Evolutionary conservation across 2,797 vertebrate genomes (phyloP).

Genomic region (Mormyrops attenuatus): DNA sequence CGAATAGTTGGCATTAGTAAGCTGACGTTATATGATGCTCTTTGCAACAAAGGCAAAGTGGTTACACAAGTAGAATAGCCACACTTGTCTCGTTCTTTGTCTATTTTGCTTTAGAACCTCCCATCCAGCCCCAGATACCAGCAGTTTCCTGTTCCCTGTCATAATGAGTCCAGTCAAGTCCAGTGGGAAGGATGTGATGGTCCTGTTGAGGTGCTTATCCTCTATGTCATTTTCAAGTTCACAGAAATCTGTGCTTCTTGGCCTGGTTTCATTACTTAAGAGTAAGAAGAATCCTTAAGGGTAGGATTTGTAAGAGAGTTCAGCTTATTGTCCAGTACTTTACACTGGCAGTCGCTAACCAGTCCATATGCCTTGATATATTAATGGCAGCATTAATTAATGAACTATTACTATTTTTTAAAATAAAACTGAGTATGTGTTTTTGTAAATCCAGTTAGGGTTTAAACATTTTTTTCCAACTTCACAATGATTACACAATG

Average conservation of each 20-base stretch:
- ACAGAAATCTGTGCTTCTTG: background rate
- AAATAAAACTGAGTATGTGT: background rate
- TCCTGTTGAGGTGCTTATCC: background rate
- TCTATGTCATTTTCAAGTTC: background rate
- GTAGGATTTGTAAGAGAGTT: background rate
- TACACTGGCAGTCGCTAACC: background rate
- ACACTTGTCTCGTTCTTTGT: background rate
- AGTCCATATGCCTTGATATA: background rate
- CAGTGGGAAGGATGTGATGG: background rate
- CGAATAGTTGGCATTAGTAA: background rate
- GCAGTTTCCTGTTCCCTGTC: background rate
- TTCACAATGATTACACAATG: conserved; percentile 29
- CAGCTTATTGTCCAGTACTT: background rate
- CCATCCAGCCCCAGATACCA: background rate
- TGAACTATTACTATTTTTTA: background rate
- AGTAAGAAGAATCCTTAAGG: background rate
- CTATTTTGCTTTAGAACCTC: background rate
- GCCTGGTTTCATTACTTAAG: background rate
- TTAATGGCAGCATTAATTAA: background rate
- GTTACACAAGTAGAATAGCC: background rate
- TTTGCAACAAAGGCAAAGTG: background rate
- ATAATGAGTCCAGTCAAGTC: background rate
- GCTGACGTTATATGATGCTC: background rate
- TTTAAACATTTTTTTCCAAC: conserved; percentile 18
- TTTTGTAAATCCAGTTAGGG: background rate